Evolutionary conservation across 92 coral and sea anemone genomes (phyloP), one percentile per base, ranked within the genome.

Genomic region (Nematostella vectensis): DNA sequence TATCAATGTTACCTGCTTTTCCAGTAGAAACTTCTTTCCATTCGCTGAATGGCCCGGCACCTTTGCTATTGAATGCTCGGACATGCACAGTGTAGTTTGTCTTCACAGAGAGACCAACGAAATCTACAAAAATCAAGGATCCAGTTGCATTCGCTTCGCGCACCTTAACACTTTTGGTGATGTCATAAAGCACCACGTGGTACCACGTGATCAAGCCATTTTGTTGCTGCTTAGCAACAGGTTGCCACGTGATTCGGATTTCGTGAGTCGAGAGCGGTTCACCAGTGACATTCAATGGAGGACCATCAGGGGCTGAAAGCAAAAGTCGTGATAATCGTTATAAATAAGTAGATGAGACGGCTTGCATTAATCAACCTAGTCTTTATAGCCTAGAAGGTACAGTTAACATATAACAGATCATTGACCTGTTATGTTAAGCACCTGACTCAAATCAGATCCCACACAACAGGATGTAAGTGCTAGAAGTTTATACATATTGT

Each of bases 301-400:
- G 83, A 16, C 78, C 83, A 3, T 45, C 31, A 18, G 83, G 83
- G 11, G 57, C 83, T 77, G 47, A 31, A 65, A 58, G 21, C 11
- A 17, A 13, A 39, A 12, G 56, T 33, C n/a, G n/a, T n/a, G n/a
- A n/a, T n/a, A n/a, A n/a, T n/a, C n/a, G n/a, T n/a, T n/a, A n/a
- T n/a, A n/a, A n/a, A n/a, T n/a, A n/a, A n/a, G n/a, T n/a, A n/a
- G n/a, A n/a, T n/a, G n/a, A n/a, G n/a, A n/a, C n/a, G n/a, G n/a
- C n/a, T n/a, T n/a, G n/a, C n/a, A n/a, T n/a, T n/a, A n/a, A n/a
- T n/a, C n/a, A n/a, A n/a, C n/a, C n/a, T n/a, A n/a, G n/a, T n/a
- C n/a, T n/a, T n/a, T n/a, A n/a, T n/a, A n/a, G n/a, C n/a, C n/a
- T n/a, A n/a, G n/a, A n/a, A n/a, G n/a, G n/a, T n/a, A n/a, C n/a